Conservation (phyloP, 2,797 vertebrate genomes). For the Odontamblyopus rebecca region DNA sequence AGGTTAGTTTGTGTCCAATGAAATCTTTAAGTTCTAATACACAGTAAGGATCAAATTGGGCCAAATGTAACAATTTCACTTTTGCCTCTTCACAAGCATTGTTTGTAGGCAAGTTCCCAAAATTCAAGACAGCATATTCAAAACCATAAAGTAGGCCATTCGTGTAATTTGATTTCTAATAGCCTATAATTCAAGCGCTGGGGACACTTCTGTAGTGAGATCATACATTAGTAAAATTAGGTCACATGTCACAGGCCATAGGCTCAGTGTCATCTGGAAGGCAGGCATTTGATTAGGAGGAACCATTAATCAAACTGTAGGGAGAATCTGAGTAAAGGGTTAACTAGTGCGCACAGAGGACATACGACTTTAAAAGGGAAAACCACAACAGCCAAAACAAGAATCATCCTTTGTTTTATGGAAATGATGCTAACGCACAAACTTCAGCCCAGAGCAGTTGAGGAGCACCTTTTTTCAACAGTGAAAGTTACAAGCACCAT, state of each 20-base stretch:
- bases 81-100: neutral
- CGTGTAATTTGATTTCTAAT: neutral
- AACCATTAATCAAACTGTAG: neutral
- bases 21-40: neutral
- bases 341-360: neutral
- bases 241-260: neutral
- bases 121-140: neutral
- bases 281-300: neutral
- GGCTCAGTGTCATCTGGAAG: neutral
- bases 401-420: neutral
- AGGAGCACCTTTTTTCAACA: neutral
- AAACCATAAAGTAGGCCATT: too few species aligned
- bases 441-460: neutral
- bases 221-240: neutral
- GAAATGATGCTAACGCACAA: neutral
- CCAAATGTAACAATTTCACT: neutral
- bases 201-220: neutral
- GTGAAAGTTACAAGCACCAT: neutral
- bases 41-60: neutral
- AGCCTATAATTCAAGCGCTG: neutral
- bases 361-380: slow-evolving; percentile 5
- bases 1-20: neutral
- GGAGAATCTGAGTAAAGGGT: neutral
- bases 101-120: neutral
- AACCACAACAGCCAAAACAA: slow-evolving; percentile 7